Base-by-base conservation (phyloP, 2,888 invertebrate species). In the Crematogaster levior region DNA sequence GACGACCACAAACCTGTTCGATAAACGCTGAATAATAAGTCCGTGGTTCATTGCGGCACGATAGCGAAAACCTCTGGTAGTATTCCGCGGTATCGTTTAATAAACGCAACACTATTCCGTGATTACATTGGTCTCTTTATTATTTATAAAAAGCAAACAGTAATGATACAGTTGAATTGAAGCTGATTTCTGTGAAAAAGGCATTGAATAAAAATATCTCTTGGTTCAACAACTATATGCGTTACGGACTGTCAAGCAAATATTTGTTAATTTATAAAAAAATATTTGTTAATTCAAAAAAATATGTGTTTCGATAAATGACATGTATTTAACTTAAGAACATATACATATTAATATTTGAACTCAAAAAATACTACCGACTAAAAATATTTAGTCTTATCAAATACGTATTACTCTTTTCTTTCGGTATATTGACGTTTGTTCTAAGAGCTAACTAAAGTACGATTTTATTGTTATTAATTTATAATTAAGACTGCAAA, bases 21-120 rank as follows among this genome's bases (percentile, higher is more conserved):
- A 93, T 93, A 93, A 91, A 87, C 87, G 88, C 81, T 91, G 89
- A 93, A 92, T 92, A 92, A 92, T 92, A 90, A 92, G 90, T 90
- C 87, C 90, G 88, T 84, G 74, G 65, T 84, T 53, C 72, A 72
- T 56, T 24, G 66, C 83, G 81, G 77, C 79, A 77, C 77, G 84
- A 24, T 48, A 46, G 75, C 56, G 48, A 53, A 53, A 53, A 46
- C 18, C 66, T 58, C 21, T 15, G 30, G n/a, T 30, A 60, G 72
- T 65, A 46, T 56, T 27, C 53, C 37, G 34, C 58, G 60, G 21
- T n/a, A 48, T 37, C 27, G 70, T 30, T 74, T 51, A 51, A 51
- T 37, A 48, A 73, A 21, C 21, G 6, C 12, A 5, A 37, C 9
- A 5, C 18, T 27, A 15, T 80, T 80, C 15, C 37, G 21, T 21